Evolutionary conservation across 1,140 invertebrate species (phyloP).

Genomic region (Drosophila parvula): DNA sequence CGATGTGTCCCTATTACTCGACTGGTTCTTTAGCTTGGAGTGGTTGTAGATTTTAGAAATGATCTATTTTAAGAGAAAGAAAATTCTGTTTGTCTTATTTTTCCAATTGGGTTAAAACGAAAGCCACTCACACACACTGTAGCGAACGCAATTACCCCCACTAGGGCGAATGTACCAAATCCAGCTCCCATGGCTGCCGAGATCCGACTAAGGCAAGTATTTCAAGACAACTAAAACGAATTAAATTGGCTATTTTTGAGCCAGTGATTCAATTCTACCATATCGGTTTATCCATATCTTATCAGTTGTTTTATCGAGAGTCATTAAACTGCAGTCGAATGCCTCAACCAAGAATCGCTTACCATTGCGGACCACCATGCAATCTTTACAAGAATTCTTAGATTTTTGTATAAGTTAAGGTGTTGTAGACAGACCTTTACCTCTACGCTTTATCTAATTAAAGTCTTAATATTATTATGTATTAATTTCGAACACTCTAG

Average conservation of each 20-base stretch:
- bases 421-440: too few species aligned
- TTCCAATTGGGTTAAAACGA: accelerated
- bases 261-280: background rate
- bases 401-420: background rate
- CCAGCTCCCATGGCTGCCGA: background rate
- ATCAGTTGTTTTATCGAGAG: background rate
- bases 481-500: background rate
- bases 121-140: background rate
- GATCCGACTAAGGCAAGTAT: background rate
- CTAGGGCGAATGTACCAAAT: background rate
- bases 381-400: background rate
- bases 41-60: background rate
- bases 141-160: background rate
- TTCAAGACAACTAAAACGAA: background rate
- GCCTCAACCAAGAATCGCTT: slow-evolving; percentile 4
- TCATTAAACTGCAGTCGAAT: background rate
- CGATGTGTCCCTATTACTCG: background rate
- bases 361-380: background rate
- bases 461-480: too few species aligned
- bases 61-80: background rate
- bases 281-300: background rate
- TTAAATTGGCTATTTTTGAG: background rate
- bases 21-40: background rate
- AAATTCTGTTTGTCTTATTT: background rate
- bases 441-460: too few species aligned